These are phyloP conservation scores for Tenodera sinensis DNA, from an alignment of 2,888 invertebrate species.

Conservation along the genomic window DNA sequence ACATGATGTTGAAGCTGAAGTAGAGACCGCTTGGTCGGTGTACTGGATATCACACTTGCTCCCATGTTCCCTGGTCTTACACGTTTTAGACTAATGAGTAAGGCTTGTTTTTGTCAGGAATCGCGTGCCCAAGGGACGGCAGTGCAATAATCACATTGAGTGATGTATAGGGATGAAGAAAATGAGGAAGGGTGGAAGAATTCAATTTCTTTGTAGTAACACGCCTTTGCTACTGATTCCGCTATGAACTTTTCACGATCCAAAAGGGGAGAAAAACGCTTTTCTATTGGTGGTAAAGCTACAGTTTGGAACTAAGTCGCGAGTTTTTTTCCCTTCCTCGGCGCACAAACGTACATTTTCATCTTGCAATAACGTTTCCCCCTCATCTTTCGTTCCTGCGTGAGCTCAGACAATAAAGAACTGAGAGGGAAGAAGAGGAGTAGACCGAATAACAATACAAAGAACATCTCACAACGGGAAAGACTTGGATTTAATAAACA, in stretches of 20 bases:
- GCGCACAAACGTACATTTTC: background rate
- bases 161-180: background rate
- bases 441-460: background rate
- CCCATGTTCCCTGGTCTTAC: too few species aligned
- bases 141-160: background rate
- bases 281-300: background rate
- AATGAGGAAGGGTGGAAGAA: background rate
- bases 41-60: too few species aligned
- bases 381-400: background rate
- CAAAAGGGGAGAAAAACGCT: background rate
- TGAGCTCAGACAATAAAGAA: background rate
- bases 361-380: background rate
- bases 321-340: background rate
- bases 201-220: background rate
- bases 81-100: too few species aligned
- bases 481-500: background rate
- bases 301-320: background rate
- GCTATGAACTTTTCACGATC: background rate
- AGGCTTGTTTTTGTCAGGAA: too few species aligned
- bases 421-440: background rate
- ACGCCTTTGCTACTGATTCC: background rate
- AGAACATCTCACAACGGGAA: background rate
- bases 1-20: too few species aligned
- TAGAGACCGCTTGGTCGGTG: too few species aligned
- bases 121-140: background rate